Evolutionary conservation across 1,140 invertebrate species (phyloP), one percentile per base, ranked within the genome.

Genomic region (Cydia strobilella): DNA sequence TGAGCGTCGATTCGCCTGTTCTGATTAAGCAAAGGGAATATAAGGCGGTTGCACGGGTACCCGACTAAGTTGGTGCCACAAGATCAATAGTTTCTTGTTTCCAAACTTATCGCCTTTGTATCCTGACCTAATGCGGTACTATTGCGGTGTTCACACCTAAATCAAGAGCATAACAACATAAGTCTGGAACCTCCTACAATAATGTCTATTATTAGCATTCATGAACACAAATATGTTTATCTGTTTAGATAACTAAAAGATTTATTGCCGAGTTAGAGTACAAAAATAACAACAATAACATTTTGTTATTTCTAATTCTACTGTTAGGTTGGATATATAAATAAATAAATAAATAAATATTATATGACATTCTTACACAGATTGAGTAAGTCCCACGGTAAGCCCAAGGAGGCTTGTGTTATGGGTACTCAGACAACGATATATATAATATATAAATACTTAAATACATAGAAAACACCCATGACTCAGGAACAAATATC

Each of bases 51-150:
- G 20, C 54, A 59, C 20, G 65, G 65, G 27, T 39, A 18, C 31
- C 31, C 31, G 31, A 4, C 18, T 0, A 23, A 39, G 65, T 69
- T 69, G 9, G 65, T 35, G 65, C 27, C 65, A n/a, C 35, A 9
- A 20, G 65, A 69, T 42, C 35, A 69, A 69, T 69, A 69, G 65
- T 69, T 69, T 69, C 65, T 69, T 69, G 65, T 69, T 35, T 69
- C 65, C 65, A 39, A 69, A 69, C 35, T 69, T 69, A 69, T 69
- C 15, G 31, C 65, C 65, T 69, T 69, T 69, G 65, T 42, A n/a
- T 69, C 2, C 65, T 69, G 65, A 69, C n/a, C 31, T 69, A n/a
- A 69, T 18, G 15, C 18, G 2, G 31, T 3, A 13, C 6, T 20
- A 35, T 66, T 20, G 65, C 31, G 35, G 65, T 39, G n/a, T 69